A percentile compares a stretch with the other conserved stretches of the same genome.
phyloP scores from a whole-genome alignment of 2,797 vertebrate species.

The Linurgus olivaceus region DNA sequence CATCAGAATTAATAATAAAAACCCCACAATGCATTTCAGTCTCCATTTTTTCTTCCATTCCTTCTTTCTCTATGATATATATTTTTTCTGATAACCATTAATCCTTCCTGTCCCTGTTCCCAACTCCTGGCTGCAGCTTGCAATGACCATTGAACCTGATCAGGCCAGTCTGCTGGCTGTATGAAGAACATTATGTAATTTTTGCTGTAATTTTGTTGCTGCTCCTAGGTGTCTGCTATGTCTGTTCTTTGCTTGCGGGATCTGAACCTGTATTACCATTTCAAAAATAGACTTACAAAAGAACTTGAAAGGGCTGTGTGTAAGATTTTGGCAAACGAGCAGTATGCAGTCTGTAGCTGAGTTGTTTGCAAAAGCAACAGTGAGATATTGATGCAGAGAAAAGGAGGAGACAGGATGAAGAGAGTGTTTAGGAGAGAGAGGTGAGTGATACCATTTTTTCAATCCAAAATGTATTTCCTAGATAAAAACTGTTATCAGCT shows the following conservation, averaged over 20 bases:
- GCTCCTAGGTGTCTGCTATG: not conserved
- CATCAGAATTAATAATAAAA: not conserved
- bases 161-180: not conserved
- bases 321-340: not conserved
- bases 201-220: not conserved
- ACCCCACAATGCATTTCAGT: rapidly evolving
- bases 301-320: not conserved
- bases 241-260: not conserved
- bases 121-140: not conserved
- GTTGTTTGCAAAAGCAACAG: not conserved
- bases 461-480: not conserved
- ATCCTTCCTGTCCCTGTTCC: not conserved
- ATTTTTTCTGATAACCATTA: not conserved
- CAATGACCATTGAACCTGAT: not conserved
- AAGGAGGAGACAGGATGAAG: not conserved
- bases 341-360: not conserved
- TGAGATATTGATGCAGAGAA: not conserved
- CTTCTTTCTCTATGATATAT: not conserved
- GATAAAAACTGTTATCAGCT: not conserved
- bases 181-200: not conserved
- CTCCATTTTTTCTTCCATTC: not conserved
- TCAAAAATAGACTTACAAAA: not conserved
- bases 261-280: not conserved
- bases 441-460: not conserved
- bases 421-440: not conserved